These are phyloP conservation scores for Maniola hyperantus DNA, from an alignment of 2,888 invertebrate species.

Conservation along the genomic window DNA sequence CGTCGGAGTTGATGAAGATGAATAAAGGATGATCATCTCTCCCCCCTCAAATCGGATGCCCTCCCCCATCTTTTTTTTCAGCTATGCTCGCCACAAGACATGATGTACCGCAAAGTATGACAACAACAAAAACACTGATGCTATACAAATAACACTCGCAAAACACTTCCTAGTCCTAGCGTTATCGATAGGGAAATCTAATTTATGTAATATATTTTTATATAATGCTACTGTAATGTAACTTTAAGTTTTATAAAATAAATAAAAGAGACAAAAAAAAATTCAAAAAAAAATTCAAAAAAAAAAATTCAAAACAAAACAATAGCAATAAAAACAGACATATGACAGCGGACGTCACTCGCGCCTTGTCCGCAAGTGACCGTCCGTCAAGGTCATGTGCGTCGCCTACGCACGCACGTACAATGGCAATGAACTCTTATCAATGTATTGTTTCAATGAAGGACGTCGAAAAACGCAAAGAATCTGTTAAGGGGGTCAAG, in stretches of 20 bases:
- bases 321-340: conserved; percentile 41
- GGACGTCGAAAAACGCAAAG: conserved; percentile 50
- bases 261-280: conserved; percentile 75
- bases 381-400: conserved; percentile 63
- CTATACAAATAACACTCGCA: conserved; percentile 51
- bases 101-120: conserved; percentile 49
- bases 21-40: conserved; percentile 70
- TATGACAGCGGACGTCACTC: conserved; percentile 38
- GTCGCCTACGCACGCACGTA: conserved; percentile 46
- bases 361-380: conserved; percentile 43
- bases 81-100: conserved; percentile 70
- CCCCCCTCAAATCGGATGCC: conserved; percentile 63
- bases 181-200: conserved; percentile 62
- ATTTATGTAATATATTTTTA: conserved; percentile 75
- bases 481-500: conserved; percentile 67
- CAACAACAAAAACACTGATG: conserved; percentile 44
- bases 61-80: conserved; percentile 74
- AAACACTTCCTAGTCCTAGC: conserved; percentile 59
- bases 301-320: no score
- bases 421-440: conserved; percentile 70
- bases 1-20: conserved; percentile 95
- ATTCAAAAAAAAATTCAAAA: conserved; percentile 52
- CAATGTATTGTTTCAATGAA: conserved; percentile 56
- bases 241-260: conserved; percentile 79
- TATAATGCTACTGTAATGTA: conserved; percentile 73